Conservation (phyloP, 1,140 invertebrate genomes). For the Penaeus indicus region DNA sequence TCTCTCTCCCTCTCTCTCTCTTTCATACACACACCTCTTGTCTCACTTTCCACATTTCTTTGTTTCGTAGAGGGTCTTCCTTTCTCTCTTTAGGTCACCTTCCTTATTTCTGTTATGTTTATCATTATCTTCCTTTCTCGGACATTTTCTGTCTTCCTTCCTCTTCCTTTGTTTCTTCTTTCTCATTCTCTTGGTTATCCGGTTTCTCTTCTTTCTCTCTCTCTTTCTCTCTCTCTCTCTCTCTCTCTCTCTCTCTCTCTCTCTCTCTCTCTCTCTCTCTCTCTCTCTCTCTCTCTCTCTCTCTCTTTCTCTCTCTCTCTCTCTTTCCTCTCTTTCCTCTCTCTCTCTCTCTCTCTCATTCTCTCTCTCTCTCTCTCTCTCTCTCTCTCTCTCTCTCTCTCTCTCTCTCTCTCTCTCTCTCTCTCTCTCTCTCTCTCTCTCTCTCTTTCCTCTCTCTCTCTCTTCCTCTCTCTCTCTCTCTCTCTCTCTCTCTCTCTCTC, state of each 20-base stretch:
- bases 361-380: slow-evolving; percentile 37
- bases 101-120: too few relatives aligned
- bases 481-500: not conserved
- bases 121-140: not conserved
- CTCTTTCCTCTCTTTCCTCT: not conserved
- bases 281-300: slow-evolving; percentile 37
- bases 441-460: not conserved
- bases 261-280: slow-evolving; percentile 35
- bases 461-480: not conserved
- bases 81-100: too few relatives aligned
- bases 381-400: slow-evolving; percentile 19
- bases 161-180: not conserved
- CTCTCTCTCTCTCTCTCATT: slow-evolving; percentile 31
- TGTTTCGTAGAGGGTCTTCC: too few relatives aligned
- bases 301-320: slow-evolving; percentile 35
- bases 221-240: slow-evolving; percentile 11
- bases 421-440: not conserved
- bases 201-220: slow-evolving; percentile 9
- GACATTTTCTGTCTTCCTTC: not conserved
- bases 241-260: slow-evolving; percentile 13
- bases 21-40: not conserved
- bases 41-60: not conserved
- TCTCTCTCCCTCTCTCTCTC: not conserved
- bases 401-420: slow-evolving; percentile 12
- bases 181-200: not conserved